Evolutionary conservation across 2,888 invertebrate genomes (phyloP), one percentile per base, ranked within the genome.

Genomic region (Limenitis camilla): DNA sequence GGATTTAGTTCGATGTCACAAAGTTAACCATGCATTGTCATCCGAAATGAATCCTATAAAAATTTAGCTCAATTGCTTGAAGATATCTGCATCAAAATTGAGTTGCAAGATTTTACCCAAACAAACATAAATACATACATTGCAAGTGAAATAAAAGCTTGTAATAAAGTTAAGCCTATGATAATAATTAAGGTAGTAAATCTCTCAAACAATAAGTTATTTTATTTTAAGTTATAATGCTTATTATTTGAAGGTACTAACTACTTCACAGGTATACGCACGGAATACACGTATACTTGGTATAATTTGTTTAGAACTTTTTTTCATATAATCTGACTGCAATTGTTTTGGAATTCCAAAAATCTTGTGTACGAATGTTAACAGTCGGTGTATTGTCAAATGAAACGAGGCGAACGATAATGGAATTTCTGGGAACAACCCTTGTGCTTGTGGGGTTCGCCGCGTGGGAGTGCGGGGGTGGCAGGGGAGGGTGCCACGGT

Each of bases 381-480:
- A 67, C 63, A 70, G 70, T 71, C 74, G 70, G 71, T 65, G 64
- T 63, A 68, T 67, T 74, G 75, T 74, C 74, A 80, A 80, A 80
- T 73, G 74, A 72, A 78, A 70, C 69, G 69, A 72, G 66, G 65
- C 66, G 66, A 64, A 74, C 76, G 74, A 81, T 85, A 83, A 84
- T 83, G 80, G 79, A 78, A 81, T 83, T 86, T 85, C 84, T 81
- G 76, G 76, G 80, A 86, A 86, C 83, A 81, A 81, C 85, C 85
- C 85, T 79, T 78, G 73, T 78, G 70, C 67, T 66, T 62, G 68
- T 72, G 69, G 78, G 81, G 77, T 76, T 74, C 69, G 76, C 66
- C 66, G 75, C 68, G 74, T 72, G 46, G 63, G 58, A 59, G 62
- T 58, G 68, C 64, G 67, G 63, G 55, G 64, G 62, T n/a, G n/a